These are phyloP conservation scores for Phalacrocorax pelagicus DNA, from an alignment of 2,113 vertebrate species.

Conservation along the genomic window DNA sequence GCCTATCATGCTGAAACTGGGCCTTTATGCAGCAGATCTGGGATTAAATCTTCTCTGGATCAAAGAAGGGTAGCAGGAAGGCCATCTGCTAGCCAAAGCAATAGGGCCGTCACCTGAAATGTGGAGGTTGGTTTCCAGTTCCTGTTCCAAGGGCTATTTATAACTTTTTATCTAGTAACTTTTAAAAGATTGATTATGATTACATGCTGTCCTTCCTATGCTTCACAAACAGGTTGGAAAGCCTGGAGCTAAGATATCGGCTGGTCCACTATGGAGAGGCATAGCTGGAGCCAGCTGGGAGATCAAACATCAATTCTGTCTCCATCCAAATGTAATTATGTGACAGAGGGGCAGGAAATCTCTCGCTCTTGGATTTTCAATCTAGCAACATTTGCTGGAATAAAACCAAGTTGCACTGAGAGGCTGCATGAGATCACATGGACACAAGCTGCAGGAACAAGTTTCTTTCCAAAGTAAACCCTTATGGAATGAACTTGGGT, in stretches of 20 bases:
- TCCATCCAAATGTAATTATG: neutral
- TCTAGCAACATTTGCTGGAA: slow-evolving; percentile 4
- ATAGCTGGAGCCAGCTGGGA: neutral
- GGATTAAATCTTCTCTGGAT: neutral
- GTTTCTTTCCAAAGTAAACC: slow-evolving; percentile 48
- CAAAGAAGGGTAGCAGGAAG: neutral
- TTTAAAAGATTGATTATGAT: neutral
- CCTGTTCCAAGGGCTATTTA: slow-evolving; percentile 46
- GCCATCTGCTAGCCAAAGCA: neutral
- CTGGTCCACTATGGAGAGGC: fast-evolving
- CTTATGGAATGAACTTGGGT: slow-evolving; percentile 11
- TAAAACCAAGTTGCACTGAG: neutral
- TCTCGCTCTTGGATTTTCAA: neutral
- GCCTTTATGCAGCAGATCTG: neutral
- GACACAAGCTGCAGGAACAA: neutral
- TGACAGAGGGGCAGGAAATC: neutral
- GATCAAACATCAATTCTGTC: neutral
- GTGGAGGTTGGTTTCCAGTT: neutral
- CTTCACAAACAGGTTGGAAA: neutral
- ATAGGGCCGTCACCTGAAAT: neutral
- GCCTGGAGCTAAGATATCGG: neutral
- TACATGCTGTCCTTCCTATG: neutral
- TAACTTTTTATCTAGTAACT: neutral
- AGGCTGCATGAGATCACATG: neutral
- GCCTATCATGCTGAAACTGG: neutral